phyloP scores from a whole-genome alignment of 2,797 vertebrate genomes.

The Tapirus indicus region DNA sequence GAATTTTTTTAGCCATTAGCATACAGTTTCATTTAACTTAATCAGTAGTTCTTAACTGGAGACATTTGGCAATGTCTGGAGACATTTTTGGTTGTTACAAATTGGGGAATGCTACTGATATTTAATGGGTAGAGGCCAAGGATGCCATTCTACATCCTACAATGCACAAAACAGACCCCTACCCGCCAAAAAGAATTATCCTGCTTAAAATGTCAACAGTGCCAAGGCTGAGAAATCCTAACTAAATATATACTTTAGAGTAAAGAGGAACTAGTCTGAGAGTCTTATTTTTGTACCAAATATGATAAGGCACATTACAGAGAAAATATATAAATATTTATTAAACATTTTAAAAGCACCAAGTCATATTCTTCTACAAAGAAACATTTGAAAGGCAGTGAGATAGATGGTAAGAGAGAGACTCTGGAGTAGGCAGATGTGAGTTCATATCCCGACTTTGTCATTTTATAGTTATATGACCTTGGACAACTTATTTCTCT shows the following conservation, averaged over 20 bases:
- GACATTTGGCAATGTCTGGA: not conserved
- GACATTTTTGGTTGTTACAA: conserved; percentile 18
- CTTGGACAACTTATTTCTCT: conserved; percentile 22
- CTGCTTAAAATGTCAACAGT: not conserved
- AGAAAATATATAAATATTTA: not conserved
- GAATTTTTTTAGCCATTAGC: not conserved
- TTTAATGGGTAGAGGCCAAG: not conserved
- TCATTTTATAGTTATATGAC: not conserved
- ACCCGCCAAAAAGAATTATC: not conserved
- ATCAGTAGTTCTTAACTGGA: not conserved
- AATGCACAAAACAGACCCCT: not conserved
- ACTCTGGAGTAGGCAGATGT: not conserved
- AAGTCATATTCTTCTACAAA: not conserved
- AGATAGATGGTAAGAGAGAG: not conserved
- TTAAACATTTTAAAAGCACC: not conserved
- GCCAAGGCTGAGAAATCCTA: not conserved
- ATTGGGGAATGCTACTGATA: not conserved
- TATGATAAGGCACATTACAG: not conserved
- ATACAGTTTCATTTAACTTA: not conserved
- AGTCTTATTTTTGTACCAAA: not conserved
- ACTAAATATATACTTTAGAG: not conserved
- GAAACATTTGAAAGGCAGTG: not conserved
- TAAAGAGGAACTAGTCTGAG: not conserved
- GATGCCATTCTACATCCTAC: not conserved
- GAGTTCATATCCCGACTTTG: not conserved